Conservation (phyloP, 92 coral and sea anemone species). For the Bergia puertoricense region DNA sequence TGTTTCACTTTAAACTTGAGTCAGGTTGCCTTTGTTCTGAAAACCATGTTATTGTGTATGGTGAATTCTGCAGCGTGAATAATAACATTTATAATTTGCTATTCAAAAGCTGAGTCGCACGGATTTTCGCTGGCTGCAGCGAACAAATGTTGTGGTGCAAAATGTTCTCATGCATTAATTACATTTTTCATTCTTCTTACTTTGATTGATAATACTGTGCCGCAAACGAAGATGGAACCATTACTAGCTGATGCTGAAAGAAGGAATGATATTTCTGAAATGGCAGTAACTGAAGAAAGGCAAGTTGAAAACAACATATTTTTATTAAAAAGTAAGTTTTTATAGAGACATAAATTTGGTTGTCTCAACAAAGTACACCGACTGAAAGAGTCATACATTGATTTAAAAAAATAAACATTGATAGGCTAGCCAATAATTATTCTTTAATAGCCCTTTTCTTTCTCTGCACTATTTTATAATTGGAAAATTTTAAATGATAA, state of each 20-base stretch:
- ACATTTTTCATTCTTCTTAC: not conserved
- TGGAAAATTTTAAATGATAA: not conserved
- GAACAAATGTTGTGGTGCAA: slow-evolving; percentile 8
- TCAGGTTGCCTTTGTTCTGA: not conserved
- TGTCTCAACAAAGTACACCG: not conserved
- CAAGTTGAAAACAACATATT: not conserved
- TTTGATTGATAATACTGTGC: not conserved
- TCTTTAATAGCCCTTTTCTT: not conserved
- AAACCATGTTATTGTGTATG: not conserved
- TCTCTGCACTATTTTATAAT: not conserved
- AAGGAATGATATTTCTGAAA: not conserved
- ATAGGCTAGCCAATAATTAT: not conserved
- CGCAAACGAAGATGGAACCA: not conserved
- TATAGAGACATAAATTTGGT: not conserved
- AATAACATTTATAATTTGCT: not conserved
- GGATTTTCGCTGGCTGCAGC: not conserved
- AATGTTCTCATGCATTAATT: slow-evolving; percentile 9
- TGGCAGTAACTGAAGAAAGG: not conserved
- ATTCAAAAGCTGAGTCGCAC: not conserved
- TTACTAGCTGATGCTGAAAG: not conserved
- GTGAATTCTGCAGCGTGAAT: not conserved
- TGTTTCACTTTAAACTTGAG: not conserved
- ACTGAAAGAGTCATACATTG: not conserved
- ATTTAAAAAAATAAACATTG: not conserved
- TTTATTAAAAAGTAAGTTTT: not conserved